Percentiles rank a stretch among this genome's conserved stretches.
phyloP scores from a whole-genome alignment of 2,113 vertebrate species.

The Syrmaticus mikado region DNA sequence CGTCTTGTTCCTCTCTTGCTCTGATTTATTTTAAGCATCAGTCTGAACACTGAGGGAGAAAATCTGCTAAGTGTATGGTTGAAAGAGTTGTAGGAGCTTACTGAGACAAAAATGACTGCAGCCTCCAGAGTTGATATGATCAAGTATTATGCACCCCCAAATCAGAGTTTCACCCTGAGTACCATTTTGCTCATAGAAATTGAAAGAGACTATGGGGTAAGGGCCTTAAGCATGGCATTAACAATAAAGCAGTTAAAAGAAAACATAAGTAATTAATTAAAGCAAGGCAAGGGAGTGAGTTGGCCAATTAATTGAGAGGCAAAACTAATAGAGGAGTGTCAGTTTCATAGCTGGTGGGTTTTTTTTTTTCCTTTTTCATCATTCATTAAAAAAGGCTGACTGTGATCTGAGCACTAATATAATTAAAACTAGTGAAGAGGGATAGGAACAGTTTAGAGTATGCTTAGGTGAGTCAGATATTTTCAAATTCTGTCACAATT shows the following conservation, averaged over 20 bases:
- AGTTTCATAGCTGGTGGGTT: neutral
- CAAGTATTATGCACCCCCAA: no score
- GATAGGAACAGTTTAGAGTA: neutral
- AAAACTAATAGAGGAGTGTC: neutral
- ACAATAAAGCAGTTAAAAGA: neutral
- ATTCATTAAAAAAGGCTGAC: neutral
- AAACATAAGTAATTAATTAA: neutral
- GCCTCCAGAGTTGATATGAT: neutral
- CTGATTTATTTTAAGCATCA: neutral
- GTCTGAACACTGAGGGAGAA: neutral
- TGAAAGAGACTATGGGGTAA: neutral
- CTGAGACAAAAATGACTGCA: neutral
- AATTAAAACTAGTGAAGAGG: constrained; percentile 19
- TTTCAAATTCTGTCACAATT: constrained; percentile 28
- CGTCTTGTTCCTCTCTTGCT: neutral
- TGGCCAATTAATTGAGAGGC: neutral
- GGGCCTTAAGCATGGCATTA: neutral
- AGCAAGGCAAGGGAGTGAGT: neutral
- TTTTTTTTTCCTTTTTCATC: neutral
- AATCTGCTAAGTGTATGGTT: neutral
- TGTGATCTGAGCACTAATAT: neutral
- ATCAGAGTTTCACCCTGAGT: neutral
- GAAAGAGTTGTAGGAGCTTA: neutral
- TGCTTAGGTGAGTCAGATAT: constrained; percentile 13
- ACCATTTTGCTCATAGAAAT: neutral